A percentile compares a stretch with the other conserved stretches of the same genome.
Evolutionary conservation across 1,140 invertebrate genomes (phyloP).

Genomic region (Drosophila insularis): DNA sequence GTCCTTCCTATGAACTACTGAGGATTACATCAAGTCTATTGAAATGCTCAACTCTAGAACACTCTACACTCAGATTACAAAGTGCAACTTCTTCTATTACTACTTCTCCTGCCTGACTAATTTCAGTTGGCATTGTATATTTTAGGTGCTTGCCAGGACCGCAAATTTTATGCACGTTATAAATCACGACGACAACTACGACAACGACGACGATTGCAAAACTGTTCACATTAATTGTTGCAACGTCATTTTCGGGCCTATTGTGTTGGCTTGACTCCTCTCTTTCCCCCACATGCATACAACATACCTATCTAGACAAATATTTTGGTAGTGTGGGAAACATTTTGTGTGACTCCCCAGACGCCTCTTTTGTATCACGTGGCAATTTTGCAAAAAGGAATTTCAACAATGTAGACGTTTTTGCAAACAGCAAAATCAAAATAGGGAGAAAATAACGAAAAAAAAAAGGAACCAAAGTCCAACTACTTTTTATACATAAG

Average conservation of each 20-base stretch:
- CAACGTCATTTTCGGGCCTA: conserved; percentile 78
- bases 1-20: not conserved
- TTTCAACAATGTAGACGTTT: conserved; percentile 77
- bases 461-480: conserved; percentile 32
- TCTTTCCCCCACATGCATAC: conserved; percentile 9
- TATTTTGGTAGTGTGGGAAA: conserved; percentile 42
- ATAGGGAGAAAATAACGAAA: conserved; percentile 27
- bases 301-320: not conserved
- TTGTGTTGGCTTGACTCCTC: conserved; percentile 41
- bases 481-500: conserved; percentile 44
- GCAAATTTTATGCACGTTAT: conserved; percentile 79
- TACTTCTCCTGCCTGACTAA: conserved; percentile 24
- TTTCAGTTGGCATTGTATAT: conserved; percentile 42
- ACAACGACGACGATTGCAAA: conserved; percentile 68
- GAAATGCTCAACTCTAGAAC: conserved; percentile 1
- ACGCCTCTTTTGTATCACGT: conserved; percentile 77
- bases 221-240: conserved; percentile 80
- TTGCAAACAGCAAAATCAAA: conserved; percentile 55
- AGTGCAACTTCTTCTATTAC: not conserved
- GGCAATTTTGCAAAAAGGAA: conserved; percentile 76
- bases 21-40: not conserved
- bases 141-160: conserved; percentile 64
- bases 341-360: conserved; percentile 72
- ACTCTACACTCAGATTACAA: not conserved
- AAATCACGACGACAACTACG: conserved; percentile 69